Percentiles rank a stretch among this genome's conserved stretches.
These are phyloP conservation scores for Apodemus speciosus DNA, from an alignment of 2,113 vertebrate species.

Conservation along the genomic window DNA sequence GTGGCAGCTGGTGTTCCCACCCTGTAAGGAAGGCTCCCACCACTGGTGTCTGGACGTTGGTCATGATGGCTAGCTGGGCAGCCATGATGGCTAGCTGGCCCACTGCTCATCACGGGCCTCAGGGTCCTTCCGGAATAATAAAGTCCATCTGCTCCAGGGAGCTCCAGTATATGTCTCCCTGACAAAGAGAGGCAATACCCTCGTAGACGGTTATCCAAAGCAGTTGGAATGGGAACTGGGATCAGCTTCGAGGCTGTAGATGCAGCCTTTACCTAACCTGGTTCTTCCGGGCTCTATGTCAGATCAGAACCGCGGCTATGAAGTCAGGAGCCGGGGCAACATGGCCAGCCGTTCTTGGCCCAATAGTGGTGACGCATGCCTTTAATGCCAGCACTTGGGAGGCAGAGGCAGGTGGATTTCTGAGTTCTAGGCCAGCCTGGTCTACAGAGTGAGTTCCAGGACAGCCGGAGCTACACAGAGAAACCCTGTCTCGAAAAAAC, in stretches of 20 bases:
- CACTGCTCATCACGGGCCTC: slow-evolving; percentile 85
- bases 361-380: slow-evolving; percentile 52
- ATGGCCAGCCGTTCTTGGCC: slow-evolving; percentile 67
- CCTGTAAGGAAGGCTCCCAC: slow-evolving; percentile 72
- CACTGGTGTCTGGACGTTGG: slow-evolving; percentile 83
- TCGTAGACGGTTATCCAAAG: slow-evolving; percentile 87
- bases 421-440: too few relatives aligned
- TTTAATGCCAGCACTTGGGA: too few relatives aligned
- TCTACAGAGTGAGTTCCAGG: too few relatives aligned
- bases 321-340: slow-evolving; percentile 61
- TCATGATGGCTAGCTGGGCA: slow-evolving; percentile 81
- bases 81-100: slow-evolving; percentile 82
- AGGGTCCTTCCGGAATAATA: slow-evolving; percentile 85
- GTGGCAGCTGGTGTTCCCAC: not conserved
- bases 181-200: slow-evolving; percentile 81
- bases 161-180: slow-evolving; percentile 85
- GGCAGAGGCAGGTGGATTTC: too few relatives aligned
- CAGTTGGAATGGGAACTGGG: slow-evolving; percentile 81
- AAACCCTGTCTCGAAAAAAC: too few relatives aligned
- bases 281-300: slow-evolving; percentile 81
- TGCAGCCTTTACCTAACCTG: slow-evolving; percentile 86
- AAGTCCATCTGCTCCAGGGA: slow-evolving; percentile 89
- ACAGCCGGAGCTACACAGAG: too few relatives aligned
- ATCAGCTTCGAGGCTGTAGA: slow-evolving; percentile 75
- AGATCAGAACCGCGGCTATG: slow-evolving; percentile 78